These are phyloP conservation scores for Troides helena DNA, from an alignment of 2,888 invertebrate species.

Conservation along the genomic window DNA sequence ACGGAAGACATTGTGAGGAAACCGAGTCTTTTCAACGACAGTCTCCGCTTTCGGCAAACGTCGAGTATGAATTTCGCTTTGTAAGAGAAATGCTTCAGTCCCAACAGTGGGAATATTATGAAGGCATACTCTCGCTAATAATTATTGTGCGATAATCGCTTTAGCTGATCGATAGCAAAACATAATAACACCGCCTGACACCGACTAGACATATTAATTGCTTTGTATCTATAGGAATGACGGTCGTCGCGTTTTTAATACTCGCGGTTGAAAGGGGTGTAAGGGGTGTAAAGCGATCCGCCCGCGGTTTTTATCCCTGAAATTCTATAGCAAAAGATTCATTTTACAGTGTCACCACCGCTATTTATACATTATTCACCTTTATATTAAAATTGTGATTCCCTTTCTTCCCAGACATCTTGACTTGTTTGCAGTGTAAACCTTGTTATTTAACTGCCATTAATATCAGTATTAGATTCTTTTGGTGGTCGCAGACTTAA, in stretches of 20 bases:
- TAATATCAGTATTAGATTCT: no score
- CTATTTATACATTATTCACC: conserved; percentile 4
- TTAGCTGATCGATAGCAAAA: no score
- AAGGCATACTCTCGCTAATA: no score
- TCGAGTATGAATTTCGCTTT: no score
- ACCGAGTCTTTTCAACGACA: no score
- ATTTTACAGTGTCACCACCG: not conserved
- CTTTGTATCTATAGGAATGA: conserved; percentile 16
- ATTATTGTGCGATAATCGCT: no score
- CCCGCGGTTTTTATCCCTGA: not conserved
- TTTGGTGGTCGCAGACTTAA: no score
- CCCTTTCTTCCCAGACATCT: conserved; percentile 1
- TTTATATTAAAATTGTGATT: conserved; percentile 8
- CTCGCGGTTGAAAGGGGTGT: conserved; percentile 2
- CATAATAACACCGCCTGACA: not conserved
- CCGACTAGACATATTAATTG: conserved; percentile 26
- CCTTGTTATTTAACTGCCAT: not conserved
- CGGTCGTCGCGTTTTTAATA: conserved; percentile 13
- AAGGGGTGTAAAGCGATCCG: not conserved
- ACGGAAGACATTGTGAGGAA: no score
- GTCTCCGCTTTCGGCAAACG: no score
- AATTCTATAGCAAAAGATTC: not conserved
- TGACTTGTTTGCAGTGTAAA: conserved; percentile 5
- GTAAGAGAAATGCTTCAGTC: no score
- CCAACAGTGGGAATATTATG: no score